Evolutionary conservation across 2,888 invertebrate genomes (phyloP).

Genomic region (Venusia cambrica): DNA sequence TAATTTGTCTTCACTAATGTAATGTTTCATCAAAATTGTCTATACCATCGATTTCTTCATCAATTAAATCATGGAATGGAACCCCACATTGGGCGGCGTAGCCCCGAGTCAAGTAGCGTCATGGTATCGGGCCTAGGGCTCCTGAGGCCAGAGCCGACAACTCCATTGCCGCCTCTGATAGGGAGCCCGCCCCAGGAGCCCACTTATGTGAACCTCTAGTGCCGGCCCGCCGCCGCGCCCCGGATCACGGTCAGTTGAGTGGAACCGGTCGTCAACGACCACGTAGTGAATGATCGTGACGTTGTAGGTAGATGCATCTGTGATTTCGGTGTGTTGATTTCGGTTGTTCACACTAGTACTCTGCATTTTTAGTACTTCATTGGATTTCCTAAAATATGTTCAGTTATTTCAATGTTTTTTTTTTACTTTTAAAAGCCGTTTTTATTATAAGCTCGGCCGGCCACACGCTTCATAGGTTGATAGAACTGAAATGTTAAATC

Average conservation of each 20-base stretch:
- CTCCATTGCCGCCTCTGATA: conserved; percentile 68
- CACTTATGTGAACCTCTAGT: conserved; percentile 96
- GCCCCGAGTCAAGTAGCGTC: conserved; percentile 82
- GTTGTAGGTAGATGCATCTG: conserved; percentile 21
- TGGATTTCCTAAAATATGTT: too few species aligned
- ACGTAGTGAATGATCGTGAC: conserved; percentile 33
- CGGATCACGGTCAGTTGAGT: conserved; percentile 68
- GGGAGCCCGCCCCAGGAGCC: conserved; percentile 91
- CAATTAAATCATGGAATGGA: too few species aligned
- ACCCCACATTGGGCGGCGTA: conserved; percentile 38
- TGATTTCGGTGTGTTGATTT: conserved; percentile 16
- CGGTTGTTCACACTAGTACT: not conserved
- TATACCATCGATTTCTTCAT: too few species aligned
- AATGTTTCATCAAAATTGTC: too few species aligned
- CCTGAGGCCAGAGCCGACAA: conserved; percentile 78
- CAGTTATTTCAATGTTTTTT: too few species aligned
- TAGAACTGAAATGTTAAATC: too few species aligned
- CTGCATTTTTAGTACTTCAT: too few species aligned
- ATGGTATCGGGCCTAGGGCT: conserved; percentile 74
- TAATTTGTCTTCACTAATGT: too few species aligned
- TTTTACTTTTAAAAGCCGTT: too few species aligned
- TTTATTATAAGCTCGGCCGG: too few species aligned
- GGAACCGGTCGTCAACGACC: too few species aligned
- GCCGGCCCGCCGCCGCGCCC: conserved; percentile 71
- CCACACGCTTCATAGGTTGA: too few species aligned